phyloP scores from a whole-genome alignment of 2,797 vertebrate species.

The Eleutherodactylus coqui region DNA sequence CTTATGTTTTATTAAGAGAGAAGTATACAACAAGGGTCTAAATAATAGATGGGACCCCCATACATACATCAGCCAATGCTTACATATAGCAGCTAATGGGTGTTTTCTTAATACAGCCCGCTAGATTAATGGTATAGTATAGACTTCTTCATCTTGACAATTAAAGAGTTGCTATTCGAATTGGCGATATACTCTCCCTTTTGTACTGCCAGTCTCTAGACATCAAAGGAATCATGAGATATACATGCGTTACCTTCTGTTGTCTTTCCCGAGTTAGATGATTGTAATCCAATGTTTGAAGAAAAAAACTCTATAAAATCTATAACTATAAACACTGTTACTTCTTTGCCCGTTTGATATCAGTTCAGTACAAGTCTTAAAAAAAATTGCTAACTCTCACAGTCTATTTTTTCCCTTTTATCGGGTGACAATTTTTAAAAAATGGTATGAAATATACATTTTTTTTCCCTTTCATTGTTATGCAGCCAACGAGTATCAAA shows the following conservation, averaged over 20 bases:
- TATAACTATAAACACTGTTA: not conserved
- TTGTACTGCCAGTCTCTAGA: not conserved
- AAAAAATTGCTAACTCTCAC: not conserved
- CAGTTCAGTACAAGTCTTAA: not conserved
- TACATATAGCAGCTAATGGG: slow-evolving; percentile 35
- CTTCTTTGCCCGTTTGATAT: not conserved
- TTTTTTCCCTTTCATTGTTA: not conserved
- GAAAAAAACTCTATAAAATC: not conserved
- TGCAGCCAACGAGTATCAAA: not conserved
- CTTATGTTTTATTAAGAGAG: slow-evolving; percentile 57
- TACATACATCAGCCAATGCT: slow-evolving; percentile 29
- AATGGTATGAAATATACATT: not conserved
- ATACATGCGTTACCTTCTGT: not conserved
- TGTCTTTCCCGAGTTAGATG: not conserved
- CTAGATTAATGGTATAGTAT: not conserved
- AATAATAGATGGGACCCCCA: slow-evolving; percentile 54
- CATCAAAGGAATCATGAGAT: not conserved
- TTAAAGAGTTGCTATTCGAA: not conserved
- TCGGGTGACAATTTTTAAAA: not conserved
- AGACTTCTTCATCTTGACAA: slow-evolving; percentile 13
- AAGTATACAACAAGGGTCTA: slow-evolving; percentile 41
- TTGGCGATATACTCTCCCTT: not conserved
- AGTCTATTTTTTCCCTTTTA: not conserved
- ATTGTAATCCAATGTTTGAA: not conserved
- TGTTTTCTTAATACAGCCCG: slow-evolving; percentile 17